phyloP scores from a whole-genome alignment of 2,113 vertebrate species.

The Sinocyclocheilus maitianheensis region DNA sequence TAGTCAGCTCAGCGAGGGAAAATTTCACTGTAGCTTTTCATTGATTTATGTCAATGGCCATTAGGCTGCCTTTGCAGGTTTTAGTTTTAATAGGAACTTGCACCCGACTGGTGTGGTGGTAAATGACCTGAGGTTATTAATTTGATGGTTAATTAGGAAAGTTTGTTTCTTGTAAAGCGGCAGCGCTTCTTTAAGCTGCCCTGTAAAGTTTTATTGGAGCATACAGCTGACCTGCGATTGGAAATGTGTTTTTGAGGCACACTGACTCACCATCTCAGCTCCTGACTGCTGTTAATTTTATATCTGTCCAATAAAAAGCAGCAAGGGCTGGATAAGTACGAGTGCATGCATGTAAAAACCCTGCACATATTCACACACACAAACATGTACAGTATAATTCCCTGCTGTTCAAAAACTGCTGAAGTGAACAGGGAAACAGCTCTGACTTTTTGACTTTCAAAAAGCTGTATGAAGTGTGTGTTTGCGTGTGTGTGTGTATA shows the following conservation, averaged over 20 bases:
- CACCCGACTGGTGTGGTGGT: constrained; percentile 59
- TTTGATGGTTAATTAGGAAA: constrained; percentile 77
- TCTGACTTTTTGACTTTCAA: background rate
- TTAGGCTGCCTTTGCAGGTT: constrained; percentile 65
- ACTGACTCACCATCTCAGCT: constrained; percentile 80
- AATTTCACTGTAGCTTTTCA: constrained; percentile 71
- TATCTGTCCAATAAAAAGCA: constrained; percentile 93
- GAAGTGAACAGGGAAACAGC: background rate
- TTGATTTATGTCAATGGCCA: constrained; percentile 75
- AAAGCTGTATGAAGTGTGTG: background rate
- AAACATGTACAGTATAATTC: background rate
- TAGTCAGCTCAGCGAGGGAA: constrained; percentile 66
- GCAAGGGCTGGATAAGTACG: constrained; percentile 71
- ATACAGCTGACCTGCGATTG: constrained; percentile 92
- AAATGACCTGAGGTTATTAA: constrained; percentile 71
- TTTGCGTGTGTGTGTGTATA: too few relatives aligned
- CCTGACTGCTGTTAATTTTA: constrained; percentile 95
- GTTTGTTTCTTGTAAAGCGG: constrained; percentile 79
- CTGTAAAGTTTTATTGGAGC: constrained; percentile 93
- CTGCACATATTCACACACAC: background rate
- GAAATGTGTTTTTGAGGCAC: constrained; percentile 90
- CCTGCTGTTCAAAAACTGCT: background rate
- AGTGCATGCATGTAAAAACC: constrained; percentile 23
- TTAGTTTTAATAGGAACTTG: constrained; percentile 65
- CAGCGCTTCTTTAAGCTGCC: constrained; percentile 80